A percentile compares a stretch with the other conserved stretches of the same genome.
These are phyloP conservation scores for Mallateleia sp. DNA, from an alignment of 2,888 invertebrate species.

Conservation along the genomic window DNA sequence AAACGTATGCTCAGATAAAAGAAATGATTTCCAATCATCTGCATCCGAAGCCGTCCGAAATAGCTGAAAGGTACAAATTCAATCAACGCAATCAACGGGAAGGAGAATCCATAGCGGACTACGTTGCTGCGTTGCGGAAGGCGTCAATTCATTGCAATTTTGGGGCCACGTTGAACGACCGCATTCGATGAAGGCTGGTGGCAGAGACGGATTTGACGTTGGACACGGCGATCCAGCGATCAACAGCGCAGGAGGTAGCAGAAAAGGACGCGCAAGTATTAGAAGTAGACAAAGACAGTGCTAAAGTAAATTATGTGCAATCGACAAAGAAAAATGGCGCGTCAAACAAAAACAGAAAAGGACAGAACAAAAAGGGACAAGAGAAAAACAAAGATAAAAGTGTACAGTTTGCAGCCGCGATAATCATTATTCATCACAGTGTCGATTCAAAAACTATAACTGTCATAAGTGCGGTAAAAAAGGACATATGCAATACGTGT, in stretches of 20 bases:
- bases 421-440: background rate
- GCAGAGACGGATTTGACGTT: background rate
- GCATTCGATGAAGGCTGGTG: background rate
- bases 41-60: constrained; percentile 16
- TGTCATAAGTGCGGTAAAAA: background rate
- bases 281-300: background rate
- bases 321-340: background rate
- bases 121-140: background rate
- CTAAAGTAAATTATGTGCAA: background rate
- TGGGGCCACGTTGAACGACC: background rate
- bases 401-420: background rate
- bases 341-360: background rate
- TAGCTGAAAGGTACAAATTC: constrained; percentile 9
- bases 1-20: background rate
- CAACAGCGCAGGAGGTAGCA: background rate
- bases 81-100: background rate
- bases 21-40: constrained; percentile 3
- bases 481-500: background rate
- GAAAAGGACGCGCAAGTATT: background rate
- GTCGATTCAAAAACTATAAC: background rate
- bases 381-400: background rate
- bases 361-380: background rate
- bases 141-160: constrained; percentile 6
- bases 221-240: background rate
- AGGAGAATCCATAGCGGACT: background rate